Conservation (phyloP, 1,140 invertebrate species). For the Metopolophium dirhodum region DNA sequence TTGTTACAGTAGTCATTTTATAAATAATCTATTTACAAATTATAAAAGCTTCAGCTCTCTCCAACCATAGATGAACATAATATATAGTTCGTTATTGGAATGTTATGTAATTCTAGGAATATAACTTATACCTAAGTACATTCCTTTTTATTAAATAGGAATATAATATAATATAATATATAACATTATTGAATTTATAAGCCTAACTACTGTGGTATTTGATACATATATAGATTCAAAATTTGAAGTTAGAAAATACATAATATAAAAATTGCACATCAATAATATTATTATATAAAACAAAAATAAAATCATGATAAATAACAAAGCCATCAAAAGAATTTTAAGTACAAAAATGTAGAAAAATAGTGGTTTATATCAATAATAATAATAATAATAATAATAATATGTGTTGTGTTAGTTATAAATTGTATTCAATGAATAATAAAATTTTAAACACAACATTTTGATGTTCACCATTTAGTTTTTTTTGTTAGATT, state of each 20-base stretch:
- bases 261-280: slow-evolving; percentile 25
- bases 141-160: background rate
- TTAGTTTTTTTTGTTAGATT: slow-evolving; percentile 15
- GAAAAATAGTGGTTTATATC: slow-evolving; percentile 54
- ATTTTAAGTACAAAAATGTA: slow-evolving; percentile 52
- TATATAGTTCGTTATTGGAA: slow-evolving; percentile 11
- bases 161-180: slow-evolving; percentile 8
- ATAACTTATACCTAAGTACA: slow-evolving; percentile 25
- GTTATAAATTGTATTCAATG: background rate
- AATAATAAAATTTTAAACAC: slow-evolving; percentile 17
- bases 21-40: background rate
- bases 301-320: slow-evolving; percentile 39
- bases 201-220: background rate
- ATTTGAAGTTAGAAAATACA: slow-evolving; percentile 12
- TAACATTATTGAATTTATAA: slow-evolving; percentile 2
- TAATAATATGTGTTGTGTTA: slow-evolving; percentile 20
- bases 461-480: background rate
- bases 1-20: background rate
- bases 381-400: slow-evolving; percentile 43
- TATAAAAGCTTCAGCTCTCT: background rate
- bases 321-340: slow-evolving; percentile 49
- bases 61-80: background rate
- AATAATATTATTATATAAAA: slow-evolving; percentile 30
- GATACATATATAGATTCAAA: background rate
- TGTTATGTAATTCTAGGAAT: background rate